Conservation (phyloP, 2,888 invertebrate genomes). For the Leptinotarsa juncta region DNA sequence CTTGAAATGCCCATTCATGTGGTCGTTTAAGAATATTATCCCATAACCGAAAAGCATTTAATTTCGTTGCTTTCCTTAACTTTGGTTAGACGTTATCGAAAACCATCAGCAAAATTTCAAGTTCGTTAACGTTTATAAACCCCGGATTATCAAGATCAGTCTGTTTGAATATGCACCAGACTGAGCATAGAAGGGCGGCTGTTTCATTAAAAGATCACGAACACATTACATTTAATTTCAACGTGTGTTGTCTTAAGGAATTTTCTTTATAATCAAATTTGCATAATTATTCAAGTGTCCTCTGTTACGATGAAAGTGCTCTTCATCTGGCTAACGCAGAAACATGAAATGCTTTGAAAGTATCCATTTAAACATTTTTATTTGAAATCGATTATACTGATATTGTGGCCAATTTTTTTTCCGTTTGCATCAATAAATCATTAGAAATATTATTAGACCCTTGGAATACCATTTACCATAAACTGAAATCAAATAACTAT, state of each 20-base stretch:
- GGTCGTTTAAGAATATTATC: too few relatives aligned
- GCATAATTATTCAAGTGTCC: conserved; percentile 56
- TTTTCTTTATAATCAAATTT: conserved; percentile 49
- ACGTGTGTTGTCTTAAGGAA: conserved; percentile 39
- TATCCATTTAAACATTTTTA: not conserved
- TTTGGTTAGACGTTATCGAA: not conserved
- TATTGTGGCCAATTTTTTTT: too few relatives aligned
- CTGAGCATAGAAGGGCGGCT: conserved; percentile 22
- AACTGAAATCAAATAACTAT: too few relatives aligned
- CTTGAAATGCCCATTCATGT: too few relatives aligned
- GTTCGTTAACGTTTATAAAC: conserved; percentile 16
- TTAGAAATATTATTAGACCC: too few relatives aligned
- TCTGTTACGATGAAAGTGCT: conserved; percentile 54
- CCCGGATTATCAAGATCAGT: conserved; percentile 33
- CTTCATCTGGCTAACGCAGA: conserved; percentile 46
- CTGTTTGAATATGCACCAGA: conserved; percentile 22
- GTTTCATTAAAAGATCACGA: conserved; percentile 46
- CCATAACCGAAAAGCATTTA: too few relatives aligned
- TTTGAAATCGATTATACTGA: too few relatives aligned
- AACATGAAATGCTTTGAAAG: not conserved
- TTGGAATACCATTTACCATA: too few relatives aligned
- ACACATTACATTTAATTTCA: conserved; percentile 47
- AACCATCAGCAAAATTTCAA: conserved; percentile 9
- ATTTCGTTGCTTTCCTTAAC: too few relatives aligned
- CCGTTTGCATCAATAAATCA: too few relatives aligned